phyloP scores from a whole-genome alignment of 2,888 invertebrate genomes.

The Anarsia innoxiella region DNA sequence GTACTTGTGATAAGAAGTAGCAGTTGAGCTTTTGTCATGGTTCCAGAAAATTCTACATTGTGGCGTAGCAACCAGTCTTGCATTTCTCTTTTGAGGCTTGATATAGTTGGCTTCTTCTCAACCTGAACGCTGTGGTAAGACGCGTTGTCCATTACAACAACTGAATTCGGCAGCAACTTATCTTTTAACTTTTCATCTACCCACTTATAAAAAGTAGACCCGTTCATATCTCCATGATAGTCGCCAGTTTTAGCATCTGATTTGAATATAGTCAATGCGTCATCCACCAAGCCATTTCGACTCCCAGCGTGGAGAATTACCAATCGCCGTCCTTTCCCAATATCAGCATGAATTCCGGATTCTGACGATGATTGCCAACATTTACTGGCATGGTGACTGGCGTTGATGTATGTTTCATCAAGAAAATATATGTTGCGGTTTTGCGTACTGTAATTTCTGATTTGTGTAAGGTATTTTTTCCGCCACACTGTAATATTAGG shows the following conservation, averaged over 20 bases:
- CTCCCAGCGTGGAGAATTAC: too few species aligned
- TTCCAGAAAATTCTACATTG: not conserved
- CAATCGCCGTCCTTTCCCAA: too few species aligned
- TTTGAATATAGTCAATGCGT: not conserved
- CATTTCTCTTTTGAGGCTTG: not conserved
- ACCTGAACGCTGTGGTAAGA: slow-evolving; percentile 13
- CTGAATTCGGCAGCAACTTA: slow-evolving; percentile 5
- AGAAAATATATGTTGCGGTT: too few species aligned
- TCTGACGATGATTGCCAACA: too few species aligned
- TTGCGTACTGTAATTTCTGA: too few species aligned
- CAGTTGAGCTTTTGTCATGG: not conserved
- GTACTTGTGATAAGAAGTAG: too few species aligned
- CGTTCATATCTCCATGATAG: slow-evolving; percentile 2
- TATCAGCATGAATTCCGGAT: too few species aligned
- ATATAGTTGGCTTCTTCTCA: not conserved
- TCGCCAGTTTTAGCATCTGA: not conserved
- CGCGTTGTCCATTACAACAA: slow-evolving; percentile 16
- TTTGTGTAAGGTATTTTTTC: too few species aligned
- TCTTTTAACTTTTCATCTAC: not conserved
- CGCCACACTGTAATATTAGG: too few species aligned
- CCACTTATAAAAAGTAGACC: not conserved
- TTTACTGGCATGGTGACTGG: too few species aligned
- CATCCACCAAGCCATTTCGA: not conserved
- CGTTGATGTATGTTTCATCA: too few species aligned
- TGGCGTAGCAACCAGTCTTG: slow-evolving; percentile 1